phyloP scores from a whole-genome alignment of 1,140 invertebrate genomes.

The Listronotus bonariensis region DNA sequence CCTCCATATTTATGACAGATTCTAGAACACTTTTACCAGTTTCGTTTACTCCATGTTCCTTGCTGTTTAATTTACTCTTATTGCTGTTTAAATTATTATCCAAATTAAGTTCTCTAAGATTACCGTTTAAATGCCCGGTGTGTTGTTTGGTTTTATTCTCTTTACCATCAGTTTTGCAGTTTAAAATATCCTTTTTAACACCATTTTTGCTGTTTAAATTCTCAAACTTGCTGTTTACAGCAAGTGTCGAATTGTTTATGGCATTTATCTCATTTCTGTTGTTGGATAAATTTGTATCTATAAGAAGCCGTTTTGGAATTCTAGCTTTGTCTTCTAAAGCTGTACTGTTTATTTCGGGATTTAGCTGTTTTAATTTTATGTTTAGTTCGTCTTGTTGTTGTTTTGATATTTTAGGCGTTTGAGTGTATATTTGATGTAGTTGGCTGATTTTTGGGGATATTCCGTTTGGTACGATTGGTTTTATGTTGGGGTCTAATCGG shows the following conservation, averaged over 20 bases:
- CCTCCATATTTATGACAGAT: slow-evolving; percentile 4
- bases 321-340: slow-evolving; percentile 2
- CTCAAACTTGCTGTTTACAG: slow-evolving; percentile 16
- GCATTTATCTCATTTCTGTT: background rate
- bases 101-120: slow-evolving; percentile 8
- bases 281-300: slow-evolving; percentile 8
- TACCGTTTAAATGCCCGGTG: background rate
- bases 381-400: slow-evolving; percentile 27
- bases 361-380: slow-evolving; percentile 14
- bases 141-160: background rate
- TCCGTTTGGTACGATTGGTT: slow-evolving; percentile 1
- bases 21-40: background rate
- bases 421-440: slow-evolving; percentile 17
- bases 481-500: slow-evolving; percentile 14
- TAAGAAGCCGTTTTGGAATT: slow-evolving; percentile 11
- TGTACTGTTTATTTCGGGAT: background rate
- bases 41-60: background rate
- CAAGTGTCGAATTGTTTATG: background rate
- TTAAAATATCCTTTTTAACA: background rate
- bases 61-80: slow-evolving; percentile 2
- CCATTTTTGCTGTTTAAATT: slow-evolving; percentile 5
- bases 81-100: background rate
- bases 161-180: background rate
- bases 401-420: slow-evolving; percentile 13
- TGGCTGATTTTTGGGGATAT: slow-evolving; percentile 34